phyloP scores from a whole-genome alignment of 2,113 vertebrate genomes.

The Megaleporinus macrocephalus region DNA sequence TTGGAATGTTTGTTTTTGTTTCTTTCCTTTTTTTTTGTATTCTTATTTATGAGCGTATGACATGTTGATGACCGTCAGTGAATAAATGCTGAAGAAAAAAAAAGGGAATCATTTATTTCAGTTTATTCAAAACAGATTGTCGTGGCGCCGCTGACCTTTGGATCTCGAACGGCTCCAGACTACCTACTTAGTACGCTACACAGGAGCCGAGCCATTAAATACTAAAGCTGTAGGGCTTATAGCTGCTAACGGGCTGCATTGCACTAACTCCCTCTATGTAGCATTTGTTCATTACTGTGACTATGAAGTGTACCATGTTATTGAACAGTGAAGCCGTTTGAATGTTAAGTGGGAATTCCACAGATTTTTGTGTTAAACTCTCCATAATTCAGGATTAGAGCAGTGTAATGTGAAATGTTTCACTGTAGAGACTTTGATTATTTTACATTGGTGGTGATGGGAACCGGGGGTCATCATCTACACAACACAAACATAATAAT shows the following conservation, averaged over 20 bases:
- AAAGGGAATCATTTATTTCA: constrained; percentile 2
- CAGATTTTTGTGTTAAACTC: too few species aligned
- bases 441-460: too few species aligned
- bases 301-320: background rate
- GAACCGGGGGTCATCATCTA: too few species aligned
- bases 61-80: background rate
- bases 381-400: too few species aligned
- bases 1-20: background rate
- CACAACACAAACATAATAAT: too few species aligned
- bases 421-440: too few species aligned
- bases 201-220: background rate
- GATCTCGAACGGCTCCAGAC: background rate
- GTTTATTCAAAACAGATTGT: background rate
- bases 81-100: constrained; percentile 6
- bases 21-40: constrained; percentile 24
- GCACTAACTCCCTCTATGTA: constrained; percentile 8
- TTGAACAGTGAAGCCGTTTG: background rate
- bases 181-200: background rate
- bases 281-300: constrained; percentile 1
- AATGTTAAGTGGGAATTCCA: background rate
- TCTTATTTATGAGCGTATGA: constrained; percentile 33
- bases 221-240: background rate
- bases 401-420: too few species aligned
- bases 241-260: constrained; percentile 16
- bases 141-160: background rate